Conservation (phyloP, 2,888 invertebrate genomes). For the Leuctra nigra region DNA sequence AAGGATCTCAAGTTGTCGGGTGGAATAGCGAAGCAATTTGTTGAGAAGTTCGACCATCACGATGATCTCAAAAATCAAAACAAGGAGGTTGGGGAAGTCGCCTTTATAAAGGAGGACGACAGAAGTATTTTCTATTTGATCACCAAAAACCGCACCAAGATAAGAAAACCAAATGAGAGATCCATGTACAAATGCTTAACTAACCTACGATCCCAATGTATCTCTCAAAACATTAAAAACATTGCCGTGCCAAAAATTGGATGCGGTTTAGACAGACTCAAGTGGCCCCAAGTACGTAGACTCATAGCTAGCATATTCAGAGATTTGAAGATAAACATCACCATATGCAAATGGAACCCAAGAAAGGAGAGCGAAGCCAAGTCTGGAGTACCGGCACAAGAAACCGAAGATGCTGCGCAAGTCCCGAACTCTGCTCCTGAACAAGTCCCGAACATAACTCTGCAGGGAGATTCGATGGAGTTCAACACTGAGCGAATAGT, state of each 20-base stretch:
- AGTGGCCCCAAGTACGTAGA: constrained; percentile 4
- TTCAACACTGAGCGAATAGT: not conserved
- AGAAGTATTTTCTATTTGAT: not conserved
- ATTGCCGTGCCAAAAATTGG: constrained; percentile 3
- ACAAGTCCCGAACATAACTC: not conserved
- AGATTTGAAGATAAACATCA: not conserved
- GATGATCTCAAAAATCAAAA: not conserved
- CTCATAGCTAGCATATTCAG: not conserved
- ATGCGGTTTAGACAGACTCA: not conserved
- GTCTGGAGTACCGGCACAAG: no score
- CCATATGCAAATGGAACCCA: not conserved
- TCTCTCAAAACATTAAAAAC: not conserved
- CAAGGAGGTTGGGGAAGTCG: not conserved
- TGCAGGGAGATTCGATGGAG: not conserved
- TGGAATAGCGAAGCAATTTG: not conserved
- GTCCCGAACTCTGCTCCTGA: no score
- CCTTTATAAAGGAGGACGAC: not conserved
- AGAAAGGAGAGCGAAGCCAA: not conserved
- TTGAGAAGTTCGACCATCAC: not conserved
- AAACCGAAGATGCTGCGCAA: not conserved
- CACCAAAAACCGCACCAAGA: not conserved
- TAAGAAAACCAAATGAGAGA: not conserved
- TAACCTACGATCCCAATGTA: not conserved
- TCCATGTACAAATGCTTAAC: not conserved
- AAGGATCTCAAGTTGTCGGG: not conserved